phyloP scores from a whole-genome alignment of 2,113 vertebrate genomes.

The Microcebus murinus region DNA sequence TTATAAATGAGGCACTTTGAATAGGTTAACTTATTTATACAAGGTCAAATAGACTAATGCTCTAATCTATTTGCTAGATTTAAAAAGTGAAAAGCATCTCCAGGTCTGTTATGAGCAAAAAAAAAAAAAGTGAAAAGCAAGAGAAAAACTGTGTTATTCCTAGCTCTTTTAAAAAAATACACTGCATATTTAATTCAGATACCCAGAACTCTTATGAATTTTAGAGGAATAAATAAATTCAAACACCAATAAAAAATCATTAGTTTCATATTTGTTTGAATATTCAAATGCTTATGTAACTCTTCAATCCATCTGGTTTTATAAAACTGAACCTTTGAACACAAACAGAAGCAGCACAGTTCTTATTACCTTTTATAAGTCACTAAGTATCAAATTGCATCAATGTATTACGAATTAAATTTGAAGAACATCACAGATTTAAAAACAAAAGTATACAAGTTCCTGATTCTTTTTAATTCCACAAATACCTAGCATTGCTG shows the following conservation, averaged over 20 bases:
- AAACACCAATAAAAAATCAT: conserved; percentile 67
- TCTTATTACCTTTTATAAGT: conserved; percentile 74
- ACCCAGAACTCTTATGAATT: conserved; percentile 74
- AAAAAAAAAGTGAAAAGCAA: conserved; percentile 27
- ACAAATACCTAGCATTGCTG: conserved; percentile 84
- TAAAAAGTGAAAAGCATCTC: conserved; percentile 38
- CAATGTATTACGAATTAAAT: conserved; percentile 65
- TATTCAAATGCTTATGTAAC: conserved; percentile 76
- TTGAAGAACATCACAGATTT: conserved; percentile 65
- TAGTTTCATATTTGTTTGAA: conserved; percentile 60
- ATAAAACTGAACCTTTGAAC: conserved; percentile 74
- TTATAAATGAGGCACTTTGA: conserved; percentile 8
- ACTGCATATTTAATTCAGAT: conserved; percentile 67
- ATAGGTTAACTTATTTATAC: not conserved
- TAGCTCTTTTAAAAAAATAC: too few species aligned
- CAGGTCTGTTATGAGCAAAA: too few species aligned
- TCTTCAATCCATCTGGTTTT: conserved; percentile 76
- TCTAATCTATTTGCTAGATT: not conserved
- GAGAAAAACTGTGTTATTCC: not conserved
- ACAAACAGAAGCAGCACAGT: conserved; percentile 66
- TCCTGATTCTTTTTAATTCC: conserved; percentile 78
- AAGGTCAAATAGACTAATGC: not conserved
- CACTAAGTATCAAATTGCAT: conserved; percentile 74
- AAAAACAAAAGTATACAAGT: conserved; percentile 62
- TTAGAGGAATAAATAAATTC: conserved; percentile 64